Evolutionary conservation across 2,888 invertebrate genomes (phyloP).

Genomic region (Erebia aethiops): DNA sequence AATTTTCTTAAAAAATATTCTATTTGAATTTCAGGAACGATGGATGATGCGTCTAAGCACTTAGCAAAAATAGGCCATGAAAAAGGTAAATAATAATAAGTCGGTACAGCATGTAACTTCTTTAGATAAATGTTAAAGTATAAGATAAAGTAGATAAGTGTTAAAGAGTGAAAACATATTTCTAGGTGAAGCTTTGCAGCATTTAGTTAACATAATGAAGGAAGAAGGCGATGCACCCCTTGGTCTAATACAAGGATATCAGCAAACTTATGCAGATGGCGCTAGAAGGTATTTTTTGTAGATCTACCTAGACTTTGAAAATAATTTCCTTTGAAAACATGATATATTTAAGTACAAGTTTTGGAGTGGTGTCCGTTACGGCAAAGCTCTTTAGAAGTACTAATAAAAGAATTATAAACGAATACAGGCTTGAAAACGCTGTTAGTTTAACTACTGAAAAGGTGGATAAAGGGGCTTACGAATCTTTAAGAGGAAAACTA

Average conservation of each 20-base stretch:
- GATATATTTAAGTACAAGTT: no score
- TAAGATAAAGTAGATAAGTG: background rate
- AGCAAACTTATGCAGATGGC: slow-evolving; percentile 57
- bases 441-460: slow-evolving; percentile 48
- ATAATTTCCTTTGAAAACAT: no score
- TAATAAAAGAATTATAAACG: background rate
- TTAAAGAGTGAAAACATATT: background rate
- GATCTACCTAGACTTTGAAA: background rate
- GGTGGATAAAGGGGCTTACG: slow-evolving; percentile 57
- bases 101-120: background rate
- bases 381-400: no score
- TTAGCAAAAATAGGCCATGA: slow-evolving; percentile 58
- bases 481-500: slow-evolving; percentile 55
- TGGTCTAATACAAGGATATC: slow-evolving; percentile 59
- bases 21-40: slow-evolving; percentile 49
- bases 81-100: slow-evolving; percentile 52
- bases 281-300: slow-evolving; percentile 54
- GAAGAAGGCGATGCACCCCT: slow-evolving; percentile 55
- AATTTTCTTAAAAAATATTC: background rate
- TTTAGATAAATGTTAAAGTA: background rate
- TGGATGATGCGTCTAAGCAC: slow-evolving; percentile 57
- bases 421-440: slow-evolving; percentile 55
- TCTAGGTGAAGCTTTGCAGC: slow-evolving; percentile 58
- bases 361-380: no score
- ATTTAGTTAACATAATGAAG: slow-evolving; percentile 58